phyloP scores from a whole-genome alignment of 2,113 vertebrate species.

The Eclectus roratus region DNA sequence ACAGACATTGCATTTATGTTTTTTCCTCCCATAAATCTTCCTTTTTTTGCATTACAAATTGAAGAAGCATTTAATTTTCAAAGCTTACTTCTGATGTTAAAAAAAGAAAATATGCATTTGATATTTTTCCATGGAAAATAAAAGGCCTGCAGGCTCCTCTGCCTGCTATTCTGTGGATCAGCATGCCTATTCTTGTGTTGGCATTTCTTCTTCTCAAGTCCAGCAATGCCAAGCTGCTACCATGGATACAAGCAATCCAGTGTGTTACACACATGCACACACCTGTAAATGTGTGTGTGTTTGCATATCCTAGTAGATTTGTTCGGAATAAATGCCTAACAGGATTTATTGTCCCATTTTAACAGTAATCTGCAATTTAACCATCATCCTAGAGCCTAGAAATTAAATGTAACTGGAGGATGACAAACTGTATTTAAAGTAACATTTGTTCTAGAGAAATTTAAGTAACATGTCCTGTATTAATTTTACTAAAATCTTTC shows the following conservation, averaged over 20 bases:
- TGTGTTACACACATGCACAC: rapidly evolving
- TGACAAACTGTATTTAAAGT: not conserved
- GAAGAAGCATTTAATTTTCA: not conserved
- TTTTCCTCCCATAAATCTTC: not conserved
- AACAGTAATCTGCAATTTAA: not conserved
- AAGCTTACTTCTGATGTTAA: not conserved
- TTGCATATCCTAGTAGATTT: not conserved
- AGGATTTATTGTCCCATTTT: not conserved
- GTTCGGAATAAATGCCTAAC: not conserved
- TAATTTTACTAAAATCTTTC: not conserved
- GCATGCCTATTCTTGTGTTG: not conserved
- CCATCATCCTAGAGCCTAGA: not conserved
- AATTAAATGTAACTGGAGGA: not conserved
- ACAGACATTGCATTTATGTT: not conserved
- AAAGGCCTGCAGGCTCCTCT: not conserved
- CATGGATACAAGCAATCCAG: not conserved
- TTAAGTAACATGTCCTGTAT: not conserved
- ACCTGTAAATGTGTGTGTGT: rapidly evolving
- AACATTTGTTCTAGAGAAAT: not conserved
- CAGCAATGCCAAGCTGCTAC: not conserved
- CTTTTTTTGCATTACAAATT: not conserved
- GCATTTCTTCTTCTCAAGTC: not conserved
- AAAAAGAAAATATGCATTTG: not conserved
- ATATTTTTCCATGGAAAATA: not conserved
- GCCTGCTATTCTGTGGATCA: not conserved